phyloP scores from a whole-genome alignment of 1,140 invertebrate genomes.

The Drosophila rufa region DNA sequence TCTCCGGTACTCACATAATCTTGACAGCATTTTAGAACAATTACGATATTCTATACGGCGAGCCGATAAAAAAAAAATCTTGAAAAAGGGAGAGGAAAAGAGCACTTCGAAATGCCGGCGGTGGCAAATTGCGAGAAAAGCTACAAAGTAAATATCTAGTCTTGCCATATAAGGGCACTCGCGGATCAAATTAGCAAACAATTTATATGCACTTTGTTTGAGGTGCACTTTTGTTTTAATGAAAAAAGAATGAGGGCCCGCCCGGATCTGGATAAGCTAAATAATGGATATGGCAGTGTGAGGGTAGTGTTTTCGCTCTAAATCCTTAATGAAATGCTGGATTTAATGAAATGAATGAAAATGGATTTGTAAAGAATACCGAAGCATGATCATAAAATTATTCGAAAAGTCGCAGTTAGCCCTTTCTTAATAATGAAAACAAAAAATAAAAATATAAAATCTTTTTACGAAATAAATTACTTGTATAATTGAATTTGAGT shows the following conservation, averaged over 20 bases:
- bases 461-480: neutral
- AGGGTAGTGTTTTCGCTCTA: slow-evolving; percentile 4
- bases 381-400: too few species aligned
- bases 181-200: slow-evolving; percentile 52
- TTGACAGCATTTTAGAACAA: slow-evolving; percentile 49
- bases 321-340: neutral
- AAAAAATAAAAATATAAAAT: neutral
- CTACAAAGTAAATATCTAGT: slow-evolving; percentile 24
- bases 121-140: slow-evolving; percentile 43
- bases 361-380: too few species aligned
- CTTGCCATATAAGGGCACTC: slow-evolving; percentile 32
- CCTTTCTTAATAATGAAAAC: too few species aligned
- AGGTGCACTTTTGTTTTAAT: slow-evolving; percentile 10
- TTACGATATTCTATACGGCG: slow-evolving; percentile 43
- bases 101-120: slow-evolving; percentile 38
- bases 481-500: neutral
- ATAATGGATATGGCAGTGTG: neutral
- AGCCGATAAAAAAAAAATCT: slow-evolving; percentile 24
- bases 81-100: slow-evolving; percentile 6
- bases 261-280: slow-evolving; percentile 8
- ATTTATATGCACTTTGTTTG: slow-evolving; percentile 49
- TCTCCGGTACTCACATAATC: slow-evolving; percentile 22
- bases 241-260: neutral
- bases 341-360: too few species aligned
- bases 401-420: too few species aligned